Evolutionary conservation across 2,888 invertebrate genomes (phyloP), one percentile per base, ranked within the genome.

Genomic region (Thymelicus acteon): DNA sequence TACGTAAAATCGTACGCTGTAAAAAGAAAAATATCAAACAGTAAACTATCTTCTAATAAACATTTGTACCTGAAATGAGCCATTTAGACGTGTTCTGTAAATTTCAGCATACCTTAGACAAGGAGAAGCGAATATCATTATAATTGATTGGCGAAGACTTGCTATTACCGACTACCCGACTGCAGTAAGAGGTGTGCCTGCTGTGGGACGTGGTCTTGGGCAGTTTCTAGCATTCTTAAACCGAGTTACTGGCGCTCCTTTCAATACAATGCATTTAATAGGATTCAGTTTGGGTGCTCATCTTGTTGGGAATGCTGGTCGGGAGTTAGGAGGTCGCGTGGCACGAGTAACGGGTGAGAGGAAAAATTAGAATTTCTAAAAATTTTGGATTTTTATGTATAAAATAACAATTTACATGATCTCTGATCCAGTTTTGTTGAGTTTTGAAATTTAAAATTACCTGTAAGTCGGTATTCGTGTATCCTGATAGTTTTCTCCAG

Each of bases 201-300:
- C 70, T 0, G 79, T 82, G 0, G 89, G 86, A 0, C 75, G 76
- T 4, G 81, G 79, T 1, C 71, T 88, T 6, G 87, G 85, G 24
- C 78, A 79, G 63, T 86, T 88, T 74, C 60, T 88, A 31, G 73
- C 73, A 10, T 85, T 79, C 76, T 68, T 89, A 1, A 77, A 75
- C 71, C 57, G 47, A 0, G 74, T 74, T 1, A 80, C 83, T 31
- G 85, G 85, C 0, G 79, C 77, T 6, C 72, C 77, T 0, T 79
- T 75, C 31, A 72, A 73, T n/a, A 73, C 72, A 6, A 80, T 88
- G 72, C 89, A 89, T 69, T 72, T 89, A 7, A 78, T 85, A 8
- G 89, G 89, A 6, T 85, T 86, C 78, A 86, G 87, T 68, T 77
- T 88, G 68, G 89, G 89, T 4, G 87, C 84, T 24, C 89, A 89